phyloP scores from a whole-genome alignment of 2,113 vertebrate genomes.

The Dolichallabes microphthalmus region DNA sequence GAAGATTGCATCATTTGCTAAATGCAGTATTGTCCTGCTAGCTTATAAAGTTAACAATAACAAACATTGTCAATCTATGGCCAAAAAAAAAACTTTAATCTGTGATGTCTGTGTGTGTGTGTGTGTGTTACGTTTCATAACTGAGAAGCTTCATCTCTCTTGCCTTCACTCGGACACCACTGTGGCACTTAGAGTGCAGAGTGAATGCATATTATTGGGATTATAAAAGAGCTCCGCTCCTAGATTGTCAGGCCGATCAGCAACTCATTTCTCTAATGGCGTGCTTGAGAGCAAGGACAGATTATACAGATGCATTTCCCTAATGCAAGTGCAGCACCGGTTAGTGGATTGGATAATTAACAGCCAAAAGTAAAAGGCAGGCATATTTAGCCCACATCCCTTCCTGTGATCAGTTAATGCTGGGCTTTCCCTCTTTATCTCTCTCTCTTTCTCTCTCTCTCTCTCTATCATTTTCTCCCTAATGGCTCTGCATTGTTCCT shows the following conservation, averaged over 20 bases:
- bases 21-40: not conserved
- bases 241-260: slow-evolving; percentile 7
- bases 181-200: not conserved
- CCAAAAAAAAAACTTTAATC: not conserved
- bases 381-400: slow-evolving; percentile 42
- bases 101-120: not conserved
- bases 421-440: not conserved
- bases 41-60: not conserved
- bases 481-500: slow-evolving; percentile 37
- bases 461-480: slow-evolving; percentile 17
- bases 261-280: slow-evolving; percentile 61
- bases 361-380: slow-evolving; percentile 46
- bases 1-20: not conserved
- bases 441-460: not conserved
- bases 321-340: slow-evolving; percentile 60
- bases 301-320: slow-evolving; percentile 57
- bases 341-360: slow-evolving; percentile 61
- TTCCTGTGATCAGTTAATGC: slow-evolving; percentile 57
- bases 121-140: slow-evolving; percentile 18
- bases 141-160: slow-evolving; percentile 4
- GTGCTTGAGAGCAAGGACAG: slow-evolving; percentile 52
- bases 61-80: too few species aligned
- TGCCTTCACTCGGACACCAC: not conserved
- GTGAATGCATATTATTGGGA: slow-evolving; percentile 27
- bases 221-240: slow-evolving; percentile 26